Evolutionary conservation across 2,888 invertebrate genomes (phyloP), one percentile per base, ranked within the genome.

Genomic region (Drosophila maculinotata): DNA sequence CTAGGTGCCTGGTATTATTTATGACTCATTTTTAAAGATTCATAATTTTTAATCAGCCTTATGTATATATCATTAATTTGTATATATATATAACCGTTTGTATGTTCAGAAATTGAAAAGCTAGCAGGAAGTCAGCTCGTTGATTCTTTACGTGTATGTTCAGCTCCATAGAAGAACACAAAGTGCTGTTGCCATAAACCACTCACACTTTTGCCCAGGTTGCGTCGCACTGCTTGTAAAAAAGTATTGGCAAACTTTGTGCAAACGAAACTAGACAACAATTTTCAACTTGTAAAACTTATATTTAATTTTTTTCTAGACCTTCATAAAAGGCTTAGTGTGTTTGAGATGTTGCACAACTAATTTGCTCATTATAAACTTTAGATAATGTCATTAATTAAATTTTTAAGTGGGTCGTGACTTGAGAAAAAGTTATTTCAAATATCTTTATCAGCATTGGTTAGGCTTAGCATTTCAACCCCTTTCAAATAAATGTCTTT

Each of bases 161-260:
- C 3, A n/a, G 36, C 30, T 45, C 1, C 3, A 4, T 7, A 23
- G 1, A 44, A 8, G 10, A 17, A 30, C 1, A 17, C 4, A 10
- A 28, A 15, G 12, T 17, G 17, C 9, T 2, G 9, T 25, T 23
- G 10, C 1, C n/a, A 17, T 8, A 17, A 44, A 4, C 28, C 10
- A 10, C 15, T 6, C 33, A 14, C 2, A 25, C 28, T 41, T 25
- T 17, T n/a, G 36, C 54, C 6, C 8, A 10, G 31, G 14, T 31
- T 25, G 25, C 10, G n/a, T 15, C 6, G 4, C 20, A 17, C 17
- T n/a, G 9, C 17, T 30, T 5, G 30, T 17, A 54, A 58, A 54
- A 58, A 58, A 41, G 49, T 45, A 51, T 35, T 35, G 25, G n/a
- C 47, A 58, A 68, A 68, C 30, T 70, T 70, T 30, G 26, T 39